Conservation (phyloP, 2,888 invertebrate genomes). For the Microctonus hyperodae region DNA sequence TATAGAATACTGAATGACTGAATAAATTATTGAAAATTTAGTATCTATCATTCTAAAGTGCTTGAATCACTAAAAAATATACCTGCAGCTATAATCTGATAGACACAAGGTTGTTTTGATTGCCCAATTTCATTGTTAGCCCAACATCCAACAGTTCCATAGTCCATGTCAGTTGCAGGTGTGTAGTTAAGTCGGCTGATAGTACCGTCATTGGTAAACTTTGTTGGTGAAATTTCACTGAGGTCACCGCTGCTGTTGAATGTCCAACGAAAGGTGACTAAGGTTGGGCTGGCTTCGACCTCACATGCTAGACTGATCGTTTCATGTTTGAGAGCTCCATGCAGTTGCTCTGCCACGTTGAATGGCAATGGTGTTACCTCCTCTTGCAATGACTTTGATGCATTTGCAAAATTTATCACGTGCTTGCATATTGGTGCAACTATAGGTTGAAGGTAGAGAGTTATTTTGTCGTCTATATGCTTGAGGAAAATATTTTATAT, state of each 20-base stretch:
- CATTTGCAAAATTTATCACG: constrained; percentile 45
- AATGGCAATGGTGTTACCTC: constrained; percentile 48
- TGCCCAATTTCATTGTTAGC: constrained; percentile 83
- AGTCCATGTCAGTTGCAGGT: constrained; percentile 85
- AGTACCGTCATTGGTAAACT: constrained; percentile 69
- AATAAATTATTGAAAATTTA: constrained; percentile 1
- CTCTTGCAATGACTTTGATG: constrained; percentile 46
- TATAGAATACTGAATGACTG: constrained; percentile 17
- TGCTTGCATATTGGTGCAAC: constrained; percentile 59
- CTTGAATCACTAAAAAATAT: constrained; percentile 44
- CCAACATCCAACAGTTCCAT: constrained; percentile 88
- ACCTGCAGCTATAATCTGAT: constrained; percentile 88
- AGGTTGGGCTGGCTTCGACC: constrained; percentile 86
- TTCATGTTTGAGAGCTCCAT: constrained; percentile 86
- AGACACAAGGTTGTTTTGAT: constrained; percentile 85
- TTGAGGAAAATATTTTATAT: no score
- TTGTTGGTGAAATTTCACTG: constrained; percentile 75
- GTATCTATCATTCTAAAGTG: not conserved
- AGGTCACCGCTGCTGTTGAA: constrained; percentile 88
- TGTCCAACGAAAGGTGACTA: constrained; percentile 88
- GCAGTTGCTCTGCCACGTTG: constrained; percentile 78
- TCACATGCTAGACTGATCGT: constrained; percentile 84
- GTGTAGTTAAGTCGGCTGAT: constrained; percentile 82
- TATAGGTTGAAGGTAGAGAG: constrained; percentile 33
- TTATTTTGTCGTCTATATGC: not conserved